Conservation (phyloP, 2,797 vertebrate genomes). For the Xenopus petersii region DNA sequence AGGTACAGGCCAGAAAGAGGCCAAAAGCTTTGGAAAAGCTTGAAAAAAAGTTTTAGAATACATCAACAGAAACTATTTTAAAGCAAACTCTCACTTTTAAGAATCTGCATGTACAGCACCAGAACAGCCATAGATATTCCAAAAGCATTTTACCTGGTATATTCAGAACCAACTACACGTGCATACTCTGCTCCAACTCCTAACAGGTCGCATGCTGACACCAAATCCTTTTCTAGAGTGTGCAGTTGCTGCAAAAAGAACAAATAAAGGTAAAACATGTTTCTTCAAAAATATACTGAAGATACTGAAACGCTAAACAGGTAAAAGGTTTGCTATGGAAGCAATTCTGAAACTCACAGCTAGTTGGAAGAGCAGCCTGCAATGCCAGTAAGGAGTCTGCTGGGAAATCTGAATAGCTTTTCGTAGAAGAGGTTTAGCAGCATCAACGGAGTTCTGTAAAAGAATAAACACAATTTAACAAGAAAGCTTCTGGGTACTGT, state of each 20-base stretch:
- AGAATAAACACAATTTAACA: background rate
- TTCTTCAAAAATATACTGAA: no score
- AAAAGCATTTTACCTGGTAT: slow-evolving; percentile 78
- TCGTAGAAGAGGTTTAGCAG: slow-evolving; percentile 90
- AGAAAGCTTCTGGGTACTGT: no score
- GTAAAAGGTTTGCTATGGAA: no score
- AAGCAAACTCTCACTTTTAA: no score
- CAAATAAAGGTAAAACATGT: no score
- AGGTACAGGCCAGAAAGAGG: no score
- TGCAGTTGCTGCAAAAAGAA: slow-evolving; percentile 86
- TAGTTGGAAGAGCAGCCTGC: slow-evolving; percentile 92
- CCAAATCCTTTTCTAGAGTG: slow-evolving; percentile 95
- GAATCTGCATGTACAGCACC: no score
- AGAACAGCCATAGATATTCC: no score
- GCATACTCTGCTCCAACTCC: slow-evolving; percentile 96
- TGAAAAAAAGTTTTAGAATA: no score
- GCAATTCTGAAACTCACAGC: slow-evolving; percentile 73
- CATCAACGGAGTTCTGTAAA: slow-evolving; percentile 91
- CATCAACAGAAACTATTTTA: no score
- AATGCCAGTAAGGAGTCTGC: slow-evolving; percentile 98
- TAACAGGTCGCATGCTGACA: slow-evolving; percentile 93
- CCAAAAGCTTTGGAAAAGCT: no score
- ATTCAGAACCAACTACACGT: slow-evolving; percentile 94
- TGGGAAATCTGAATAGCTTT: slow-evolving; percentile 99
- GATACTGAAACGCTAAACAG: no score